These are phyloP conservation scores for Gobio gobio DNA, from an alignment of 2,113 vertebrate species.

Conservation along the genomic window DNA sequence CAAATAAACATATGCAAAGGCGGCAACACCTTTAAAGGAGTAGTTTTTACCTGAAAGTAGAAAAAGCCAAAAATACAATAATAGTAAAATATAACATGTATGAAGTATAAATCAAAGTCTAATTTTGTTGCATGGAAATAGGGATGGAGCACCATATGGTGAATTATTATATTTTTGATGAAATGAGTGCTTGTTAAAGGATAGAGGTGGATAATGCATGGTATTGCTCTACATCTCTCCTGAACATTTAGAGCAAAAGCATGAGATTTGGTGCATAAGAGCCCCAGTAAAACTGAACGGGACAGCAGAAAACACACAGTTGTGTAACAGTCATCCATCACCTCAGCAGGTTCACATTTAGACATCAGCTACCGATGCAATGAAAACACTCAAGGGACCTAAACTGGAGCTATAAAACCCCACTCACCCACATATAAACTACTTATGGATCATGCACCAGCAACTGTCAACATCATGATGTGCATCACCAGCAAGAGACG, in stretches of 20 bases:
- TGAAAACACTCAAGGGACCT: background rate
- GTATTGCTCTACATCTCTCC: background rate
- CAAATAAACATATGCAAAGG: slow-evolving; percentile 4
- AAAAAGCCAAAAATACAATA: no score
- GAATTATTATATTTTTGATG: background rate
- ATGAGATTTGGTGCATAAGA: background rate
- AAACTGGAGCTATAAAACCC: background rate
- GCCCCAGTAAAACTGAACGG: background rate
- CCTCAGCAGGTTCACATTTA: slow-evolving; percentile 18
- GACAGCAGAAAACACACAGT: background rate
- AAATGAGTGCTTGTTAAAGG: background rate
- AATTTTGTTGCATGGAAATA: background rate
- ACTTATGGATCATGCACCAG: slow-evolving; percentile 1
- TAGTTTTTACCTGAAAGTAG: background rate
- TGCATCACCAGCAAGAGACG: background rate
- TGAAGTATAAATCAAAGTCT: background rate
- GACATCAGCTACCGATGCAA: background rate
- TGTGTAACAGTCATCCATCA: slow-evolving; percentile 14
- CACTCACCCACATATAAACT: background rate
- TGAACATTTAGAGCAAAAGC: background rate
- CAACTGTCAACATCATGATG: background rate
- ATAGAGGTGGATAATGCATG: background rate
- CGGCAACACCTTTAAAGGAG: background rate
- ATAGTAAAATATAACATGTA: no score
- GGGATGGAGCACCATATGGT: background rate